Evolutionary conservation across 2,113 vertebrate species (phyloP).

Genomic region (Menura novaehollandiae): DNA sequence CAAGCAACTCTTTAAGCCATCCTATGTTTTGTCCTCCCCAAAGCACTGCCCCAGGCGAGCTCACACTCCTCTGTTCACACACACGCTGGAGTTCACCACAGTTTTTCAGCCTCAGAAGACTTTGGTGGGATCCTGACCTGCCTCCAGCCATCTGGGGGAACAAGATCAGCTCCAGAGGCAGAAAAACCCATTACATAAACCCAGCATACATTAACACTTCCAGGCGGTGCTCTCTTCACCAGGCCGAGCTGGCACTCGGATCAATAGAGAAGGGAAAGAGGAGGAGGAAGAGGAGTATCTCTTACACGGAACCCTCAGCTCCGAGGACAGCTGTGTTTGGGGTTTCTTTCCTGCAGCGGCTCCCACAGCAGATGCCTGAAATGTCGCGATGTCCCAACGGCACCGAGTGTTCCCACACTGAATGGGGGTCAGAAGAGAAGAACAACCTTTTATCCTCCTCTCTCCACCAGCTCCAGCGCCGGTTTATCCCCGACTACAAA

Average conservation of each 20-base stretch:
- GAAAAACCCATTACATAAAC: background rate
- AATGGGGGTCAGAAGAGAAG: background rate
- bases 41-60: background rate
- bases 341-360: background rate
- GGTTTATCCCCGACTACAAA: background rate
- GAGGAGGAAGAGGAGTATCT: background rate
- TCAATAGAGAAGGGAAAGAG: background rate
- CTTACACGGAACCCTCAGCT: background rate
- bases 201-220: fast-evolving
- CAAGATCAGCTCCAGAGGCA: background rate
- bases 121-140: fast-evolving
- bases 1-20: fast-evolving
- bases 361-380: slow-evolving; percentile 5
- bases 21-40: background rate
- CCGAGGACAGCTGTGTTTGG: background rate
- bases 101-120: background rate
- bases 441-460: background rate
- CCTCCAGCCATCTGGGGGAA: background rate
- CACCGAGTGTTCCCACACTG: background rate
- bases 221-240: background rate
- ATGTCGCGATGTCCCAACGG: background rate
- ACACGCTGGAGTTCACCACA: fast-evolving
- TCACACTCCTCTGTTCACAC: background rate
- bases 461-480: background rate
- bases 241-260: background rate